These are phyloP conservation scores for Polydrusus tereticollis DNA, from an alignment of 2,888 invertebrate species.

Conservation along the genomic window DNA sequence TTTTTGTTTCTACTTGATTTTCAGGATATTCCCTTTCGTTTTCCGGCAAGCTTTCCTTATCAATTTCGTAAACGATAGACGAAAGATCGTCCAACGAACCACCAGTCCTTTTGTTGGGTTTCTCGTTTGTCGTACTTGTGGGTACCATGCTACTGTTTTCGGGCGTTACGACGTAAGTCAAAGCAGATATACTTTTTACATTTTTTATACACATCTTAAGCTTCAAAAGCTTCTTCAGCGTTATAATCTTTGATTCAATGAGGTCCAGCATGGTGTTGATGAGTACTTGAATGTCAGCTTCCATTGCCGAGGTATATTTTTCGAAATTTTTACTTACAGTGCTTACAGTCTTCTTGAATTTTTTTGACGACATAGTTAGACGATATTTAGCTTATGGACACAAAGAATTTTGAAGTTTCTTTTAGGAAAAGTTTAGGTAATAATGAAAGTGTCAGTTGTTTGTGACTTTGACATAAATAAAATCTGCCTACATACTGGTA, in stretches of 20 bases:
- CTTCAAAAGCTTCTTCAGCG: slow-evolving; percentile 50
- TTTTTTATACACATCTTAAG: slow-evolving; percentile 49
- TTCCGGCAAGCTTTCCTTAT: slow-evolving; percentile 21
- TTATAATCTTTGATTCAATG: slow-evolving; percentile 49
- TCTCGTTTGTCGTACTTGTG: not conserved
- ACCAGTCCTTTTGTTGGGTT: not conserved
- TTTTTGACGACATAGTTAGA: slow-evolving; percentile 29
- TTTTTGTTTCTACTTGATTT: not conserved
- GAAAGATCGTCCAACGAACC: slow-evolving; percentile 37
- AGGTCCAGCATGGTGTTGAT: slow-evolving; percentile 50
- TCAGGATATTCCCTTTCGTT: not conserved
- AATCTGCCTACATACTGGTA: not conserved
- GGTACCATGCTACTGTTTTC: slow-evolving; percentile 11
- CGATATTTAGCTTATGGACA: not conserved
- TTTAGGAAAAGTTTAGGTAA: not conserved
- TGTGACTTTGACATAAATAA: slow-evolving; percentile 55
- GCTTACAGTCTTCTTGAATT: slow-evolving; percentile 41
- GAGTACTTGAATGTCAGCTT: slow-evolving; percentile 48
- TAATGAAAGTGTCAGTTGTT: slow-evolving; percentile 45
- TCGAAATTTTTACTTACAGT: slow-evolving; percentile 47
- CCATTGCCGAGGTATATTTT: slow-evolving; percentile 48
- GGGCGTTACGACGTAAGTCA: not conserved
- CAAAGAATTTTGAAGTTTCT: slow-evolving; percentile 27
- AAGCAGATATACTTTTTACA: slow-evolving; percentile 28
- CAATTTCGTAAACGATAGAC: slow-evolving; percentile 35